Evolutionary conservation across 2,113 vertebrate species (phyloP).

Genomic region (Mus musculus): DNA sequence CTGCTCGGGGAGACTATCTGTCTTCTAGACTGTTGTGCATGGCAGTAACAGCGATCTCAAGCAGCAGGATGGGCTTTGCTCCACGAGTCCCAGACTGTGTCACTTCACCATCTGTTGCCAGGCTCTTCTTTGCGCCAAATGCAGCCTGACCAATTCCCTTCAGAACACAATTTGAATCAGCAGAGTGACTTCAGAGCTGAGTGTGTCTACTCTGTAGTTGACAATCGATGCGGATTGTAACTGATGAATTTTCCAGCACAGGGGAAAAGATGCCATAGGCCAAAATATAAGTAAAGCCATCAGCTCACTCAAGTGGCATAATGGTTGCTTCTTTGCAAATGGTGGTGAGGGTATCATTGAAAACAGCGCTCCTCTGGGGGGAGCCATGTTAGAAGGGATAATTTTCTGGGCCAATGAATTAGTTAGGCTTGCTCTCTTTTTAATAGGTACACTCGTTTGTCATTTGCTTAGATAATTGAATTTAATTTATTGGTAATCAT

Average conservation of each 20-base stretch:
- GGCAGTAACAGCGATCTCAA: fast-evolving
- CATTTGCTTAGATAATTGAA: slow-evolving; percentile 76
- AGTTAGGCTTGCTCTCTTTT: slow-evolving; percentile 69
- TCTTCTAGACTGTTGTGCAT: neutral
- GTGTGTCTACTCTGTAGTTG: slow-evolving; percentile 71
- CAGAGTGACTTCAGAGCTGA: slow-evolving; percentile 75
- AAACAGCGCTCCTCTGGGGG: slow-evolving; percentile 78
- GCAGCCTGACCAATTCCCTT: slow-evolving; percentile 67
- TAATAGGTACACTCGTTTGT: slow-evolving; percentile 78
- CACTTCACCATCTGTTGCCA: neutral
- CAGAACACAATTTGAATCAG: slow-evolving; percentile 75
- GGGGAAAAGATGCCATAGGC: slow-evolving; percentile 8
- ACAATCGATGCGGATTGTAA: slow-evolving; percentile 74
- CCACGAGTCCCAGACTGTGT: neutral
- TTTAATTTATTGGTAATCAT: slow-evolving; percentile 64
- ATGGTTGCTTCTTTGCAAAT: slow-evolving; percentile 83
- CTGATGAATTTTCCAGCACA: slow-evolving; percentile 75
- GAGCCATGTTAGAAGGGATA: slow-evolving; percentile 71
- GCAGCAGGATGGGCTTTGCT: neutral
- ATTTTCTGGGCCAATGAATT: slow-evolving; percentile 81
- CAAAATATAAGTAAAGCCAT: slow-evolving; percentile 78
- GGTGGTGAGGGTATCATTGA: slow-evolving; percentile 82
- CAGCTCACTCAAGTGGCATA: slow-evolving; percentile 73
- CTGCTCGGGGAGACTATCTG: neutral
- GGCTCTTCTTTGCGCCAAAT: slow-evolving; percentile 59